Conservation (phyloP, 2,797 vertebrate species). For the Gastrophryne carolinensis region DNA sequence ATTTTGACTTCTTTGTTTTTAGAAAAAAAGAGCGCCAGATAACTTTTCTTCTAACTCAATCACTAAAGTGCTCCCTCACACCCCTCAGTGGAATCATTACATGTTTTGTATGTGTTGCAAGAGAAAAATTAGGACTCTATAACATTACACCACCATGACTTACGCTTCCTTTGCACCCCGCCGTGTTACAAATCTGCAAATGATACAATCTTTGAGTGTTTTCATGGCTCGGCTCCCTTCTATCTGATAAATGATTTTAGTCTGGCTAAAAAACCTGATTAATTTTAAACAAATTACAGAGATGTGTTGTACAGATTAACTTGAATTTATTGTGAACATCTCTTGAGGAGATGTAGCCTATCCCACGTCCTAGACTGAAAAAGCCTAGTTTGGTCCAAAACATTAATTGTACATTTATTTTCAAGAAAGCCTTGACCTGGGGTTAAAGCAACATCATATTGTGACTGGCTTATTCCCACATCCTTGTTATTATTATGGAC, state of each 20-base stretch:
- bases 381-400: constrained; percentile 42
- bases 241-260: constrained; percentile 19
- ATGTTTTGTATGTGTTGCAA: background rate
- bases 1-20: background rate
- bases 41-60: background rate
- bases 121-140: background rate
- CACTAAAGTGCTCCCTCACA: background rate
- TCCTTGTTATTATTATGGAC: constrained; percentile 28
- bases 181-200: background rate
- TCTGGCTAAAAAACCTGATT: constrained; percentile 39
- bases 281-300: constrained; percentile 35
- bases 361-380: constrained; percentile 32
- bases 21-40: background rate
- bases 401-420: constrained; percentile 51
- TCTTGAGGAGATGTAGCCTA: constrained; percentile 36
- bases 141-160: background rate
- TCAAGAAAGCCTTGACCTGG: constrained; percentile 36
- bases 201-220: background rate
- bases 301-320: constrained; percentile 25
- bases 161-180: background rate
- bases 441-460: constrained; percentile 45
- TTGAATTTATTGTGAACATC: constrained; percentile 41
- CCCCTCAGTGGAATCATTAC: background rate
- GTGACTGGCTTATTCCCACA: constrained; percentile 33
- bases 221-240: background rate